A percentile compares a stretch with the other conserved stretches of the same genome.
Evolutionary conservation across 2,113 vertebrate genomes (phyloP).

Genomic region (Petaurus breviceps): DNA sequence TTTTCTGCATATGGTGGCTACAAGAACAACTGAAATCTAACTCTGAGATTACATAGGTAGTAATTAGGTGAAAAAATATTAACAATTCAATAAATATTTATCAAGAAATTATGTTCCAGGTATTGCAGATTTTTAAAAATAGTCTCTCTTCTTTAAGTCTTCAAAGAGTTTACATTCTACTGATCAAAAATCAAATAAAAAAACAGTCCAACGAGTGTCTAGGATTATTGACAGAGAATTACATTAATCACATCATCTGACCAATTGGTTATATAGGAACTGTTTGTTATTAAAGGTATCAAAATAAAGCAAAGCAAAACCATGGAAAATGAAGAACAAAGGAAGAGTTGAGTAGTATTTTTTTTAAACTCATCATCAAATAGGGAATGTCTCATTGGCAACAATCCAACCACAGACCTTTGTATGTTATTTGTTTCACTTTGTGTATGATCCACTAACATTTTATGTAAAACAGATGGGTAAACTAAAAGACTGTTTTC

Average conservation of each 20-base stretch:
- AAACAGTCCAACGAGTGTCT: not conserved
- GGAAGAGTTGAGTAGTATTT: not conserved
- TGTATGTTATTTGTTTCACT: constrained; percentile 77
- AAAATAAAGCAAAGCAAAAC: not conserved
- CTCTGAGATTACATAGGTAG: constrained; percentile 6
- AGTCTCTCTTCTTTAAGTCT: not conserved
- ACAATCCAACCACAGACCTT: constrained; percentile 67
- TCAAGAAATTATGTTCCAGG: not conserved
- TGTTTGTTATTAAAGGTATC: not conserved
- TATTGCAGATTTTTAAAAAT: not conserved
- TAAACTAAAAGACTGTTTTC: constrained; percentile 79
- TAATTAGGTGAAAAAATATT: not conserved
- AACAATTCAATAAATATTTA: not conserved
- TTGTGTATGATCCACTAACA: constrained; percentile 76
- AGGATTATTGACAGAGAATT: not conserved
- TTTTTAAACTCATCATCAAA: constrained; percentile 35
- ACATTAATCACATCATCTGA: not conserved
- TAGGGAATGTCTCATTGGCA: constrained; percentile 54
- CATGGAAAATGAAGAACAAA: not conserved
- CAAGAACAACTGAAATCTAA: constrained; percentile 35
- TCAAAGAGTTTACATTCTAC: not conserved
- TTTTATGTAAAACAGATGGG: constrained; percentile 77
- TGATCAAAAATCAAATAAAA: not conserved
- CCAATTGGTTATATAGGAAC: not conserved
- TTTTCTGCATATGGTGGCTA: not conserved